Conservation (phyloP, 2,113 vertebrate species). For the Dipodomys merriami region DNA sequence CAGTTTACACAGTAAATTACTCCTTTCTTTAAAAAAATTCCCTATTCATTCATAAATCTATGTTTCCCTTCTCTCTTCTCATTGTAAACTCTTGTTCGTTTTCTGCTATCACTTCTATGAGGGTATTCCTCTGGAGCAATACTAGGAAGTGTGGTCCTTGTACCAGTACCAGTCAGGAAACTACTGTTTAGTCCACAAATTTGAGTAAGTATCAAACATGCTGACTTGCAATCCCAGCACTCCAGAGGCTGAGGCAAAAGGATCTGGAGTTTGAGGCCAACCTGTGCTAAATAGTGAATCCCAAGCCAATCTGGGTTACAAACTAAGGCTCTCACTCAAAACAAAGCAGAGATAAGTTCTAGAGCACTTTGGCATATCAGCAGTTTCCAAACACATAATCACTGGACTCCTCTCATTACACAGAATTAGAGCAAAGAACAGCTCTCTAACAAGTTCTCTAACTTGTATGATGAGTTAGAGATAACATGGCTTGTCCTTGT, state of each 20-base stretch:
- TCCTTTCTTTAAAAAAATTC: neutral
- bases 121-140: neutral
- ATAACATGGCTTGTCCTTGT: neutral
- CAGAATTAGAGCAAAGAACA: neutral
- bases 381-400: neutral
- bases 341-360: neutral
- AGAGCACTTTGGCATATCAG: conserved; percentile 4
- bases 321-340: no score
- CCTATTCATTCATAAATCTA: neutral
- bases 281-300: no score
- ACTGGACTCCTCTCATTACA: neutral
- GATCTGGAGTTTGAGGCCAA: no score
- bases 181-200: conserved; percentile 10
- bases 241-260: no score
- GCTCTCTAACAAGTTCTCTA: neutral
- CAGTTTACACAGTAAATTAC: neutral
- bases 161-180: neutral
- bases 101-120: neutral
- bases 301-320: no score
- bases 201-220: no score
- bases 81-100: neutral
- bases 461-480: neutral
- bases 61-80: neutral
- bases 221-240: no score
- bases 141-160: neutral